phyloP scores from a whole-genome alignment of 2,113 vertebrate genomes.

The Hippocampus guttulatus region DNA sequence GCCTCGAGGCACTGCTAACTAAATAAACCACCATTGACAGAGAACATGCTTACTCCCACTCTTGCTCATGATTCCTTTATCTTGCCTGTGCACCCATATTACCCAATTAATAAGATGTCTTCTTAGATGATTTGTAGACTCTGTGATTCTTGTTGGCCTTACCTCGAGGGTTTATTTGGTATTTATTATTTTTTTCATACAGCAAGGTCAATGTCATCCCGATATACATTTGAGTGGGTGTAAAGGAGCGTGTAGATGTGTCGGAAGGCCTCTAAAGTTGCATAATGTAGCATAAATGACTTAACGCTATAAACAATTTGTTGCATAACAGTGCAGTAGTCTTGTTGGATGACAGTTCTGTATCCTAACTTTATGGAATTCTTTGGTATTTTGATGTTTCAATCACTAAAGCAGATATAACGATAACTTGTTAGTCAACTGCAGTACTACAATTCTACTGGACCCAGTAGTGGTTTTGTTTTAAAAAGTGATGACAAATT shows the following conservation, averaged over 20 bases:
- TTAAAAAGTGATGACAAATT: neutral
- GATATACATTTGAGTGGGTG: slow-evolving; percentile 12
- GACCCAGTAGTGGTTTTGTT: neutral
- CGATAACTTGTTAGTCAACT: neutral
- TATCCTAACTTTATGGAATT: neutral
- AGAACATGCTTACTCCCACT: slow-evolving; percentile 23
- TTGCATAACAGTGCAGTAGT: neutral
- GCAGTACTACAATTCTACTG: neutral
- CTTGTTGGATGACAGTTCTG: neutral
- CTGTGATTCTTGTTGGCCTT: slow-evolving; percentile 2
- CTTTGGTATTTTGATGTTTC: neutral
- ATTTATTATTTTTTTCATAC: slow-evolving; percentile 1
- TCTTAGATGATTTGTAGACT: slow-evolving; percentile 3
- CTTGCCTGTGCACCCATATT: slow-evolving; percentile 22
- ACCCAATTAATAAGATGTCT: slow-evolving; percentile 9
- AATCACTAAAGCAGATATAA: neutral
- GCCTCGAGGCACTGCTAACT: slow-evolving; percentile 37
- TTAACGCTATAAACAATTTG: neutral
- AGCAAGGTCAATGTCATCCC: slow-evolving; percentile 15
- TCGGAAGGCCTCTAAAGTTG: neutral
- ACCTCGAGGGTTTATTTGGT: slow-evolving; percentile 9
- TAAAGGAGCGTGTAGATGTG: slow-evolving; percentile 1
- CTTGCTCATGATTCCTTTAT: slow-evolving; percentile 20
- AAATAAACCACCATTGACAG: slow-evolving; percentile 30
- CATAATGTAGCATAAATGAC: neutral